These are phyloP conservation scores for Todiramphus saurophagus DNA, from an alignment of 2,113 vertebrate species.

Conservation along the genomic window DNA sequence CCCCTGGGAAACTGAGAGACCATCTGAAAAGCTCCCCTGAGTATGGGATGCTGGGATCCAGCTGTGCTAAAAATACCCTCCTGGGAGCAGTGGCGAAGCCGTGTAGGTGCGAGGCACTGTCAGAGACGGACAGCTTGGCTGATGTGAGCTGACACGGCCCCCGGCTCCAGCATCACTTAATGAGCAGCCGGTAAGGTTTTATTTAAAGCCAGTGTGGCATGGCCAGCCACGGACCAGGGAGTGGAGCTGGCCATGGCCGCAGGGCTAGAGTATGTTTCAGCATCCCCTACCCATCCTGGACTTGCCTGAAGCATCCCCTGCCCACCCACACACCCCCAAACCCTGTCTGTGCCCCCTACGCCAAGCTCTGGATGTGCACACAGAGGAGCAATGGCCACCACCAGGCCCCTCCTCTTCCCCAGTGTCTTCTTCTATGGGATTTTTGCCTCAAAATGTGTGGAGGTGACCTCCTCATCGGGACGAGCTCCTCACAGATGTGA, in stretches of 20 bases:
- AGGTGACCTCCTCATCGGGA: background rate
- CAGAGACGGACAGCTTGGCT: slow-evolving; percentile 5
- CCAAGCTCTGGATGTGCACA: fast-evolving
- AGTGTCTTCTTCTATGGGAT: background rate
- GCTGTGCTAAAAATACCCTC: background rate
- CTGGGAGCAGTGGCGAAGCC: fast-evolving
- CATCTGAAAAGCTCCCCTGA: fast-evolving
- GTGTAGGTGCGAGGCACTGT: background rate
- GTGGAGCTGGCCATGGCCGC: fast-evolving
- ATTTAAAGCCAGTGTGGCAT: background rate
- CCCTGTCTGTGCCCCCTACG: fast-evolving
- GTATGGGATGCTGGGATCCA: background rate
- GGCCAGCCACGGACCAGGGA: background rate
- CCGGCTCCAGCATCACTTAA: background rate
- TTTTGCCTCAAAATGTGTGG: background rate
- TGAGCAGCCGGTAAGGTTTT: background rate
- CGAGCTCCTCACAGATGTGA: background rate
- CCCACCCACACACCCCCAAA: background rate
- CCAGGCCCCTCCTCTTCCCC: background rate
- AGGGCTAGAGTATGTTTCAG: fast-evolving
- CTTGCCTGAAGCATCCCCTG: background rate
- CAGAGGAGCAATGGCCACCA: too few relatives aligned
- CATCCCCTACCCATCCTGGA: background rate
- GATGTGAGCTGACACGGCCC: background rate
- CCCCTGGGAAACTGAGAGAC: background rate